Evolutionary conservation across 2,797 vertebrate genomes (phyloP), one percentile per base, ranked within the genome.

Genomic region (Nyctalus aviator): DNA sequence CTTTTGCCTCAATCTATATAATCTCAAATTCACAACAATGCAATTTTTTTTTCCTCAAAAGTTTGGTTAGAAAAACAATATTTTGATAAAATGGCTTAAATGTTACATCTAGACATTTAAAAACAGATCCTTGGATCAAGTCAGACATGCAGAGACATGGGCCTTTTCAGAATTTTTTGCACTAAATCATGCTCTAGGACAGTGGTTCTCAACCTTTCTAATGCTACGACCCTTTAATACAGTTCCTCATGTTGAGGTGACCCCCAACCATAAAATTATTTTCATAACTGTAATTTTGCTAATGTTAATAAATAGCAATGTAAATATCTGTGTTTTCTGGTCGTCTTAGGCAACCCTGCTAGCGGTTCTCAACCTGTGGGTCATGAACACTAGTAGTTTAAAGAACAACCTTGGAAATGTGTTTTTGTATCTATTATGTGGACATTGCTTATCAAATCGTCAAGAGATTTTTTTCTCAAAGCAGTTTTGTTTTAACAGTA

Each of bases 41-140:
- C 20, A 89, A 25, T 62, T 64, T 96, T 91, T 69, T 73, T 86
- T 50, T n/a, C n/a, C n/a, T n/a, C 75, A 88, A 88, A 92, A 95
- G 32, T 73, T 90, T 57, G 84, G 41, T 72, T 72, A 81, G 2
- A 81, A 30, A 90, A 93, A 87, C 6, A 92, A n/a, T 55, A 89
- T 84, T 87, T 94, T 46, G 50, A 68, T 91, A 6, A 87, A 86
- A 88, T 76, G 27, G 11, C 66, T 95, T 88, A 79, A 95, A 76
- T 11, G 37, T 69, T n/a, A 79, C 10, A 44, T 66, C 21, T 66
- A 93, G 27, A 82, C 53, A 71, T 57, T 55, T 53, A 84, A 59
- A 82, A 95, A n/a, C 72, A 82, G 35, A 90, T 64, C 18, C 13
- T 55, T 78, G 37, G 59, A 57, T 84, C 32, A 94, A 88, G 48